Evolutionary conservation across 2,888 invertebrate genomes (phyloP).

Genomic region (Rhagium mordax): DNA sequence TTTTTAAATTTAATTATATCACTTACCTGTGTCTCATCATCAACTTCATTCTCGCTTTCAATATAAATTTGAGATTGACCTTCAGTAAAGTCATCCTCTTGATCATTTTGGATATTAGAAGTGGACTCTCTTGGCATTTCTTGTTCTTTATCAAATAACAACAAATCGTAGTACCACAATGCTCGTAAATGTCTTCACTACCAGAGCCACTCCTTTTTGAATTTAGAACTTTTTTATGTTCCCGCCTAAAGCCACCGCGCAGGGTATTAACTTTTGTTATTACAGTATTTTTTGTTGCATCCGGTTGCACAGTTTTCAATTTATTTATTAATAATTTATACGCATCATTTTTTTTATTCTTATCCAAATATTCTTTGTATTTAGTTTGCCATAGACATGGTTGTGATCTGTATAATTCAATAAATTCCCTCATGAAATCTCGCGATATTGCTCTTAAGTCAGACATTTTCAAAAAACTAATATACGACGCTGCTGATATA

Average conservation of each 20-base stretch:
- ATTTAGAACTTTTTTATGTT: constrained; percentile 1
- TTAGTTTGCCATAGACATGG: constrained; percentile 6
- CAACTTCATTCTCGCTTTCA: background rate
- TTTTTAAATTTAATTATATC: no score
- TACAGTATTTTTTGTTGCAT: constrained; percentile 3
- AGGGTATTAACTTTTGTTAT: constrained; percentile 1
- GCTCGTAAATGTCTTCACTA: background rate
- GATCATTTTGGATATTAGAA: background rate
- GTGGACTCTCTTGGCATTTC: background rate
- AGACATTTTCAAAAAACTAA: background rate
- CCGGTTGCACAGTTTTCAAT: background rate
- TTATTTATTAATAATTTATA: background rate
- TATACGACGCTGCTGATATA: background rate
- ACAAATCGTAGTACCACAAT: background rate
- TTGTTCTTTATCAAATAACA: background rate
- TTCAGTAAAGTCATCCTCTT: background rate
- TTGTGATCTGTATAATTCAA: background rate
- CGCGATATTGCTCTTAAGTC: background rate
- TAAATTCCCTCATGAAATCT: no score
- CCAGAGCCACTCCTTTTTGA: background rate
- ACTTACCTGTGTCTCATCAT: background rate
- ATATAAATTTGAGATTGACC: background rate
- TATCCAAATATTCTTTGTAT: constrained; percentile 10
- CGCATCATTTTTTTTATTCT: constrained; percentile 8
- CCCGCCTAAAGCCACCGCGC: background rate